A percentile compares a stretch with the other conserved stretches of the same genome.
Conservation (phyloP, 2,888 invertebrate genomes). For the Volucella zonaria region DNA sequence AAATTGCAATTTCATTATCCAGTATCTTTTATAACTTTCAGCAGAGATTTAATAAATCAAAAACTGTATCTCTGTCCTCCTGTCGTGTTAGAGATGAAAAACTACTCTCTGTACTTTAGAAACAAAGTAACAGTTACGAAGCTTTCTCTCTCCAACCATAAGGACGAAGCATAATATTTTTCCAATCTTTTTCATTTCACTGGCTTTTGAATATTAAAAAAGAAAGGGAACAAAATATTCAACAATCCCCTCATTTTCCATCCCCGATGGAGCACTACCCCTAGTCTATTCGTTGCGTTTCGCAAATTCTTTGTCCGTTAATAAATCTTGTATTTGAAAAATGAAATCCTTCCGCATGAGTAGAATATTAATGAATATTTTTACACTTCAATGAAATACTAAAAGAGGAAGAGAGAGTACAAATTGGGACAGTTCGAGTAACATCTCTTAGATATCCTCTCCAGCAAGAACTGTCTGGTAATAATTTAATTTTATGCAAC, state of each 20-base stretch:
- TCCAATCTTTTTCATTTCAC: constrained; percentile 45
- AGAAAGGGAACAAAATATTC: not conserved
- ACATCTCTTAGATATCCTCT: not conserved
- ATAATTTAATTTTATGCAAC: constrained; percentile 19
- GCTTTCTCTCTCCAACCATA: not conserved
- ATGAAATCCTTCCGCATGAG: constrained; percentile 59
- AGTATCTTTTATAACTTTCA: constrained; percentile 32
- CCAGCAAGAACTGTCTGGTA: not conserved
- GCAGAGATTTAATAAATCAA: constrained; percentile 54
- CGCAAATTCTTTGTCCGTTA: constrained; percentile 44
- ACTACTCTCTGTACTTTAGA: constrained; percentile 18
- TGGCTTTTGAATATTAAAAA: constrained; percentile 52
- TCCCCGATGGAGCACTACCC: not conserved
- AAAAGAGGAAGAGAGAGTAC: not conserved
- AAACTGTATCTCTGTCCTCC: constrained; percentile 9
- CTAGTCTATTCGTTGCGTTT: constrained; percentile 28
- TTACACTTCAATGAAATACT: constrained; percentile 20
- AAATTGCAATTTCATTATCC: constrained; percentile 57
- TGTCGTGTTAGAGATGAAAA: not conserved
- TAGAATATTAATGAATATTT: constrained; percentile 59
- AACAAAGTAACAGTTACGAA: not conserved
- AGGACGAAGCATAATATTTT: constrained; percentile 47
- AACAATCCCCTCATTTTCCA: not conserved
- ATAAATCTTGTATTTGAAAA: constrained; percentile 62
- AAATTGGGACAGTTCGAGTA: not conserved